Base-by-base conservation (phyloP, 2,113 vertebrate species). In the Saguinus midas region DNA sequence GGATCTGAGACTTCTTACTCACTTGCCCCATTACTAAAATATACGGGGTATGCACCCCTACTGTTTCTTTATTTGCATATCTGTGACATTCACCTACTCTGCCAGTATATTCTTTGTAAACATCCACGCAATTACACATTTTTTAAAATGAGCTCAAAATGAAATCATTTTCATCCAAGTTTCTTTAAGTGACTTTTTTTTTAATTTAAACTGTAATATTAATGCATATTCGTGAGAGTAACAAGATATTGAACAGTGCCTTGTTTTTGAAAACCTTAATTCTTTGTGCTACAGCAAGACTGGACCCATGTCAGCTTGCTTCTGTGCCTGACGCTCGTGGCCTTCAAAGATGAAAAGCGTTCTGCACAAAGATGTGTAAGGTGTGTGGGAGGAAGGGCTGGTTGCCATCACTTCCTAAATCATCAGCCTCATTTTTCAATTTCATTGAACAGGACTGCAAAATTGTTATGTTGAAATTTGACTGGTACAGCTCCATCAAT, bases 341-440 rank as follows among this genome's bases (percentile, higher is more conserved):
- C 25, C 58, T 70, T 73, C 17, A 37, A 23, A n/a, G 80, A 50
- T n/a, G 48, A 58, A 40, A 45, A 0, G n/a, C 52, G 17, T 12
- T 11, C 58, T 29, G 32, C 8, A 10, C 40, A 35, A 43, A 72
- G 61, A 35, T 6, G 2, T 0, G 2, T 64, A 16, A 14, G 35
- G 16, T 10, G 6, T 0, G 7, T 40, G 35, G 21, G 29, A 79
- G 10, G 45, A 14, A 20, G 3, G 2, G 32, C 3, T 16, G 5
- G 9, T 4, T 55, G 8, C 64, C 37, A 0, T 61, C 55, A 43
- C 52, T 25, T 7, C 6, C 58, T 8, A 48, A n/a, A 45, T n/a
- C 11, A 0, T 2, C 2, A 21, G 81, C 32, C 57, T 58, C 43
- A 1, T 2, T 55, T 79, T 23, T 55, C 64, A 27, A 3, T 6